phyloP scores from a whole-genome alignment of 2,888 invertebrate species.

The Ganaspis brasiliensis region DNA sequence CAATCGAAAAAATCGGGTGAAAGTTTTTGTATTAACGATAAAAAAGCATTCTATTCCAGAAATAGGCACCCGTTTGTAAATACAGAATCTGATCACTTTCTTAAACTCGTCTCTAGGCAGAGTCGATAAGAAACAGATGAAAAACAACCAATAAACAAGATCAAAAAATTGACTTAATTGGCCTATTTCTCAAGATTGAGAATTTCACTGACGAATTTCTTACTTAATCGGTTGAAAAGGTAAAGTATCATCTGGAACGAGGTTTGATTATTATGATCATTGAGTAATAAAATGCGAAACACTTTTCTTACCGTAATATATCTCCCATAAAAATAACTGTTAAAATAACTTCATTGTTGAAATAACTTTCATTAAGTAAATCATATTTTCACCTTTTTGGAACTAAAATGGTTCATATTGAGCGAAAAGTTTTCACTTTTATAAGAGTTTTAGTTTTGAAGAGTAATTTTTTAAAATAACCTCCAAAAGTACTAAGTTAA shows the following conservation, averaged over 20 bases:
- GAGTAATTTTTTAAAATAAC: too few relatives aligned
- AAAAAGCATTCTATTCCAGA: conserved; percentile 55
- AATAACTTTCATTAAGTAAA: neutral
- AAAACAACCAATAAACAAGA: neutral
- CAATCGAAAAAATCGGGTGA: conserved; percentile 66
- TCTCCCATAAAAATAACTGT: neutral
- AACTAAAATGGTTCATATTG: too few relatives aligned
- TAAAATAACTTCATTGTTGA: neutral
- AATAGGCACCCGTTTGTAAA: conserved; percentile 60
- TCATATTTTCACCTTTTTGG: too few relatives aligned
- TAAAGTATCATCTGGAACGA: neutral
- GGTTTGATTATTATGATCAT: neutral
- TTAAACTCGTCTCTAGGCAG: conserved; percentile 51
- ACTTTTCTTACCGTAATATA: neutral
- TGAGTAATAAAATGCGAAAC: neutral
- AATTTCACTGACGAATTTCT: neutral
- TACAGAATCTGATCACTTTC: conserved; percentile 73
- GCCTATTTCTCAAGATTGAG: neutral
- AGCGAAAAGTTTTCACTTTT: too few relatives aligned
- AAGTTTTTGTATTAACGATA: conserved; percentile 63
- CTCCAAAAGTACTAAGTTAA: too few relatives aligned
- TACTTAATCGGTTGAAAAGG: neutral
- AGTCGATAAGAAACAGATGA: conserved; percentile 37
- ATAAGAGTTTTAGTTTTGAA: too few relatives aligned
- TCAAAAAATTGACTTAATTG: neutral